Base-by-base conservation (phyloP, 2,888 invertebrate genomes). In the Drosophila pseudotakahashii region DNA sequence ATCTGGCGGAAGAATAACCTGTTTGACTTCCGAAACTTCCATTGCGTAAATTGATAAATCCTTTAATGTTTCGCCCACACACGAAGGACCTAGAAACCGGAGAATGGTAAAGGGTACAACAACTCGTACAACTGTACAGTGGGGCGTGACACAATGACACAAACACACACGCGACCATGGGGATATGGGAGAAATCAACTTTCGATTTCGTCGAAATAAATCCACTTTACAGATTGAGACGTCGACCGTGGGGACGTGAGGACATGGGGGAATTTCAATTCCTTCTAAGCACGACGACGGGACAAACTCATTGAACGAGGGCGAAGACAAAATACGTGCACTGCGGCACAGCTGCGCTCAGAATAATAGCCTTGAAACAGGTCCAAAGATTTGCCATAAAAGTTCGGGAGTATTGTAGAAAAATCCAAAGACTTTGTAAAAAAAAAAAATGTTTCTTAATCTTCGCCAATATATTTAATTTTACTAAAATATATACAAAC, bases 151-250 rank as follows among this genome's bases (percentile, higher is more conserved):
- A 51, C 54, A 77, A 30, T 71, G 61, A 39, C 76, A 61, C 41
- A 67, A 32, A 58, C 41, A 67, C 37, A 58, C 51, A 58, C 48
- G 63, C 34, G 26, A n/a, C 30, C 37, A 13, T 23, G 44, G 66
- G 70, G 71, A 58, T 74, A 64, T 58, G 54, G 59, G 60, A 50
- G 52, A 83, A 87, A 75, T 79, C 88, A 84, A 84, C 85, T 84
- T 84, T 89, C 84, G 82, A 88, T 84, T 88, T 84, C 66, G 44
- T 9, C 63, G 68, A 79, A 87, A 84, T 88, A 88, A 88, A 88
- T 88, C 85, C 76, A 81, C 76, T 89, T 87, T 87, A 76, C 66
- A 83, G 88, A 81, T 88, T 87, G 79, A 64, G 78, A 60, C 80
- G 78, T 57, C 77, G 69, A 57, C 69, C 10, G 42, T 59, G 70